A percentile compares a stretch with the other conserved stretches of the same genome.
Evolutionary conservation across 2,113 vertebrate species (phyloP).

Genomic region (Geococcyx californianus): DNA sequence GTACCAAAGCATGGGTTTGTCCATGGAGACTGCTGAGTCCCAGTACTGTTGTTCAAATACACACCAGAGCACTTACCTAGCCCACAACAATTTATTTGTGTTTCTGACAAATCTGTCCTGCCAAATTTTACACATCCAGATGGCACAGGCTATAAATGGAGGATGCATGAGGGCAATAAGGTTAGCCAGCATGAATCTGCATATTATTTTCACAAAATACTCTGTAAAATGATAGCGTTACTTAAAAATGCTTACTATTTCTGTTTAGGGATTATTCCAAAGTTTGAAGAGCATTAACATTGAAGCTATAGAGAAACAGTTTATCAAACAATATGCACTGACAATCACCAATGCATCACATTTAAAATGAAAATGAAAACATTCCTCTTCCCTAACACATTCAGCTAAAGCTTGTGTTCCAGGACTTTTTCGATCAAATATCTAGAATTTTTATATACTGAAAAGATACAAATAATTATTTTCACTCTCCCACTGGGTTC

Average conservation of each 20-base stretch:
- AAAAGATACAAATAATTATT: background rate
- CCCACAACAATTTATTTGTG: background rate
- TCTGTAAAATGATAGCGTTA: background rate
- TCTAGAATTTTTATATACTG: background rate
- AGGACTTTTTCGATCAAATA: background rate
- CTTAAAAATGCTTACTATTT: background rate
- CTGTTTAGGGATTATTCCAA: background rate
- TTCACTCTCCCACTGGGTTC: background rate
- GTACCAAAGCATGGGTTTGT: background rate
- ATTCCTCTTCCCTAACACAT: background rate
- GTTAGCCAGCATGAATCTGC: background rate
- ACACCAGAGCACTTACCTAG: background rate
- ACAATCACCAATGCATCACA: background rate
- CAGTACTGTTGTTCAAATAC: background rate
- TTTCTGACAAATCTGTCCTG: background rate
- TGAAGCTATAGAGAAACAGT: background rate
- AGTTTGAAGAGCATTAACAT: background rate
- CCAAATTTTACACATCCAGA: background rate
- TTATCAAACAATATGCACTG: background rate
- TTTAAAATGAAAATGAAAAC: background rate
- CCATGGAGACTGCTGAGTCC: no score
- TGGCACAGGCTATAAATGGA: background rate
- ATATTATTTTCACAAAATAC: background rate
- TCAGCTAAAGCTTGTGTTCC: background rate
- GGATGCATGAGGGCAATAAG: background rate